phyloP scores from a whole-genome alignment of 2,113 vertebrate species.

The Mormoops blainvillei region DNA sequence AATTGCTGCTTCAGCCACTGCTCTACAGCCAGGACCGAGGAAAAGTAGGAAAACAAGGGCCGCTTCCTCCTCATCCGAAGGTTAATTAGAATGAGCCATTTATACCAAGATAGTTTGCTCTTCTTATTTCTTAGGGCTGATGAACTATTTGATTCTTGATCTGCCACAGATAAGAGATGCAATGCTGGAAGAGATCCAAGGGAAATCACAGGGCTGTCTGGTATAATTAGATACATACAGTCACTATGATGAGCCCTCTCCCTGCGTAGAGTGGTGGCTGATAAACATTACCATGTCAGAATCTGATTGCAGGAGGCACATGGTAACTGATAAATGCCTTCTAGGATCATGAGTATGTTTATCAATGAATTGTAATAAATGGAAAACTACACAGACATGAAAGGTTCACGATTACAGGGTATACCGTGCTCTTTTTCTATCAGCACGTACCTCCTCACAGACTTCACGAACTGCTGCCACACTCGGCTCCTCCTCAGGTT shows the following conservation, averaged over 20 bases:
- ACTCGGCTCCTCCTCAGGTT: constrained; percentile 94
- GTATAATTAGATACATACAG: background rate
- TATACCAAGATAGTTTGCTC: background rate
- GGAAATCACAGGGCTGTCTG: background rate
- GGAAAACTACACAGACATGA: background rate
- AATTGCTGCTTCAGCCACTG: background rate
- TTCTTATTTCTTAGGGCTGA: background rate
- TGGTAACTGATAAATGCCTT: background rate
- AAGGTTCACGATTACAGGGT: background rate
- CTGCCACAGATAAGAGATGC: background rate
- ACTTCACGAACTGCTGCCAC: constrained; percentile 95
- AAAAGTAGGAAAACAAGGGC: background rate
- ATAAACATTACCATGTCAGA: background rate
- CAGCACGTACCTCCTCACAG: constrained; percentile 91
- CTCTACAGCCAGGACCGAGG: background rate
- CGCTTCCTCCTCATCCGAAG: background rate
- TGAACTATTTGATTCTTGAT: background rate
- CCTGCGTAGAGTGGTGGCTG: background rate
- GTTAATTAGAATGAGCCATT: background rate
- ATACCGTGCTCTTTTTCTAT: background rate
- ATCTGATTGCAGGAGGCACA: background rate
- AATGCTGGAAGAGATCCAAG: background rate
- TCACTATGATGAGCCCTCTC: background rate
- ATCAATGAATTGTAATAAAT: background rate
- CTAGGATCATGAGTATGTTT: background rate